A percentile compares a stretch with the other conserved stretches of the same genome.
These are phyloP conservation scores for Chlorodrepanis virens DNA, from an alignment of 2,113 vertebrate genomes.

Conservation along the genomic window DNA sequence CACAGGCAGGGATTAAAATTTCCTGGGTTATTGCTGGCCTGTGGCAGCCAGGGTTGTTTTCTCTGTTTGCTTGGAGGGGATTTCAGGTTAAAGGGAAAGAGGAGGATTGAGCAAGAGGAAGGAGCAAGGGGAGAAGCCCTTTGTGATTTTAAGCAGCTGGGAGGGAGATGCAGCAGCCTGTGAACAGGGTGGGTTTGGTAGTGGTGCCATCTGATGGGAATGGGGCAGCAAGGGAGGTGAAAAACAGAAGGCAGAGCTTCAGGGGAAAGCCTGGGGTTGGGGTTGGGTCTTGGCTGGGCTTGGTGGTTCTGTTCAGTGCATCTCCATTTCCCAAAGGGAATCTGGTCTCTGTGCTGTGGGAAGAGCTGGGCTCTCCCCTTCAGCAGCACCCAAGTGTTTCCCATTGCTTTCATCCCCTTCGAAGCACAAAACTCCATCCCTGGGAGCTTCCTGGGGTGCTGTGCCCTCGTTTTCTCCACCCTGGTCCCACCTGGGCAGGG, in stretches of 20 bases:
- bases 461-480: not conserved
- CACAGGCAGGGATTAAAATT: conserved; percentile 36
- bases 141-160: not conserved
- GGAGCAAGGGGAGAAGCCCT: not conserved
- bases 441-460: not conserved
- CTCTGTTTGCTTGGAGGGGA: not conserved
- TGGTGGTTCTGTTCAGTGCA: not conserved
- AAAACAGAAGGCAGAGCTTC: not conserved
- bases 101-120: not conserved
- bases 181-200: not conserved
- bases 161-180: not conserved
- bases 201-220: fast-evolving
- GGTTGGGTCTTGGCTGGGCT: not conserved
- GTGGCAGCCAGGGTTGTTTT: not conserved
- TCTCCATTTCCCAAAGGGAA: not conserved
- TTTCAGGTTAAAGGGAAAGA: not conserved
- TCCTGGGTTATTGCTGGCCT: not conserved
- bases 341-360: not conserved
- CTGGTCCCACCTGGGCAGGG: not conserved
- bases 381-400: not conserved
- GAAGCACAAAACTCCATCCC: not conserved
- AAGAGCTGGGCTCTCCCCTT: not conserved
- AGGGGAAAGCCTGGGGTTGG: not conserved
- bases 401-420: not conserved
- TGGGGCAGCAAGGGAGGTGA: not conserved